phyloP scores from a whole-genome alignment of 2,797 vertebrate species.

The Garrulus glandarius region DNA sequence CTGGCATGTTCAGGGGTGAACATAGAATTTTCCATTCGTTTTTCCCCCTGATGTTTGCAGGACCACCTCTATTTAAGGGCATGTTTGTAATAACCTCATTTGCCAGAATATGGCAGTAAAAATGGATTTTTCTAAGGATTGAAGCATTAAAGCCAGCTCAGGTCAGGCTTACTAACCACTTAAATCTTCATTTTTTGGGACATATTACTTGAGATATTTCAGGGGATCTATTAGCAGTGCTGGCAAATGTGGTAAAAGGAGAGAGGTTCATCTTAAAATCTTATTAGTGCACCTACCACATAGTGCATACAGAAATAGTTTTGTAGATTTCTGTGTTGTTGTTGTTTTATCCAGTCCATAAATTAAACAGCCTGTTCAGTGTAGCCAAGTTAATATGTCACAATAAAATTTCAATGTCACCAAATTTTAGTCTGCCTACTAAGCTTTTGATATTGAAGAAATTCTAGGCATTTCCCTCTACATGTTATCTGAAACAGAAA shows the following conservation, averaged over 20 bases:
- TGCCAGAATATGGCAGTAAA: not conserved
- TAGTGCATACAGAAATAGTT: not conserved
- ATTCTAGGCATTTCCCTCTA: not conserved
- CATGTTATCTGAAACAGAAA: not conserved
- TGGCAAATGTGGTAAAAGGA: not conserved
- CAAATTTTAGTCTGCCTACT: not conserved
- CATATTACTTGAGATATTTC: not conserved
- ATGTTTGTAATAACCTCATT: constrained; percentile 17
- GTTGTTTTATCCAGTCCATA: not conserved
- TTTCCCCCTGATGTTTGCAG: not conserved
- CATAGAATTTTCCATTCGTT: constrained; percentile 44
- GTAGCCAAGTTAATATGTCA: not conserved
- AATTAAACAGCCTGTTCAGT: not conserved
- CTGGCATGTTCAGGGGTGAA: constrained; percentile 11
- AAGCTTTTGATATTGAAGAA: not conserved
- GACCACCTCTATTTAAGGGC: constrained; percentile 27
- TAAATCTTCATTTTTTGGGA: not conserved
- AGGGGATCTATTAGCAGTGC: not conserved
- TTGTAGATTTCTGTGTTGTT: not conserved
- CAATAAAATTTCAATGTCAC: not conserved
- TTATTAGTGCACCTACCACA: not conserved
- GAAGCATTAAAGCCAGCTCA: not conserved
- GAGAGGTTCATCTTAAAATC: not conserved
- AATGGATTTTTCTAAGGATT: not conserved
- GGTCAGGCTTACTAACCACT: not conserved